Conservation (phyloP, 2,888 invertebrate genomes). For the Pollenia angustigena region DNA sequence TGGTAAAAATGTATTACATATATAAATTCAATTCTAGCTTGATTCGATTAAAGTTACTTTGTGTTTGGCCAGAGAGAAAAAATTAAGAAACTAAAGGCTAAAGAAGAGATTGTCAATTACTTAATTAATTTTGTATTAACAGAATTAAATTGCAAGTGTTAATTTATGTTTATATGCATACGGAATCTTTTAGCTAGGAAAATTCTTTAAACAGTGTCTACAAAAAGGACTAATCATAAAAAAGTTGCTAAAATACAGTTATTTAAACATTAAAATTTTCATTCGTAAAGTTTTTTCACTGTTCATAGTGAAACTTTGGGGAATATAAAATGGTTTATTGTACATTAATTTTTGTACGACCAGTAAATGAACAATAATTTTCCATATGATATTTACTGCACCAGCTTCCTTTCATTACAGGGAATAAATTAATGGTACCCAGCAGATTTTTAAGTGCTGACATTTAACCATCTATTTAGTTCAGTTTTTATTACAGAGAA, state of each 20-base stretch:
- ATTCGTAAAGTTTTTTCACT: background rate
- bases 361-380: background rate
- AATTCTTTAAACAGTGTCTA: background rate
- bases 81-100: background rate
- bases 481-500: too few relatives aligned
- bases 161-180: background rate
- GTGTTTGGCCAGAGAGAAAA: too few relatives aligned
- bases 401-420: background rate
- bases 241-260: too few relatives aligned
- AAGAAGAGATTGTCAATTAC: background rate
- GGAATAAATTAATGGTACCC: too few relatives aligned
- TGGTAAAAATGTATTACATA: background rate
- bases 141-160: slow-evolving; percentile 18
- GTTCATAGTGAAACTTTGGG: background rate
- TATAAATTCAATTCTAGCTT: slow-evolving; percentile 8
- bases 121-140: slow-evolving; percentile 21
- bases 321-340: background rate
- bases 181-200: background rate
- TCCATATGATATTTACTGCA: background rate
- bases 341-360: background rate
- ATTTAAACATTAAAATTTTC: background rate
- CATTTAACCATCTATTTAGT: too few relatives aligned
- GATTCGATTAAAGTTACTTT: slow-evolving; percentile 15
- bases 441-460: too few relatives aligned
- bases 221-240: too few relatives aligned